Base-by-base conservation (phyloP, 2,888 invertebrate genomes). In the Nomada lathburiana region DNA sequence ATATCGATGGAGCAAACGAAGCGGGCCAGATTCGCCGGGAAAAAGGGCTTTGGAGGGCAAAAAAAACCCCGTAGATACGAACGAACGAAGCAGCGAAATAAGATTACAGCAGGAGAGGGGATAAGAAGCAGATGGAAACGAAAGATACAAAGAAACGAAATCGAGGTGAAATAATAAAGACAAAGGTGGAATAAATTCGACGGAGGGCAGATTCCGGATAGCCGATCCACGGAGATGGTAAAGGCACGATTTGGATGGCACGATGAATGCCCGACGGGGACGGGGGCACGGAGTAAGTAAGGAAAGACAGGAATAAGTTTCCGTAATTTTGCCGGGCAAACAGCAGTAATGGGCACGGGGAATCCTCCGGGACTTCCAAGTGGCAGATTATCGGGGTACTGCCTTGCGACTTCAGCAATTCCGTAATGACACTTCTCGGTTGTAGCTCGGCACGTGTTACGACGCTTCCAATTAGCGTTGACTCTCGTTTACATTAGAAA, bases 401-500 rank as follows among this genome's bases (percentile, higher is more conserved):
- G 76, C 42, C 69, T 81, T 72, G 78, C 80, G 87, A 84, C 86
- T 88, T 82, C 79, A 86, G 83, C 86, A 84, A 82, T 88, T 88
- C 73, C 81, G 80, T 88, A 84, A 88, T 84, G 87, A 88, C 74
- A 88, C 74, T 68, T 64, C 79, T 70, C 73, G 80, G 70, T 82
- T 80, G 84, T 71, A 77, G 78, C 68, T 73, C 79, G 86, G 82
- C 81, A 81, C 84, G 77, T 84, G 82, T 88, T 86, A 85, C 84
- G 77, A 84, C 72, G 69, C 83, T 82, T 77, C 84, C 88, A 88
- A 86, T 88, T 88, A 88, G 72, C 82, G 83, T 82, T 83, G 70
- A n/a, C 76, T 86, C 79, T 82, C 81, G 82, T 86, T 89, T 86
- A 83, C 79, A 81, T 83, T 85, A 84, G 86, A 81, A 89, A 89